phyloP scores from a whole-genome alignment of 2,797 vertebrate genomes.

The Xiphorhynchus erythropygius region DNA sequence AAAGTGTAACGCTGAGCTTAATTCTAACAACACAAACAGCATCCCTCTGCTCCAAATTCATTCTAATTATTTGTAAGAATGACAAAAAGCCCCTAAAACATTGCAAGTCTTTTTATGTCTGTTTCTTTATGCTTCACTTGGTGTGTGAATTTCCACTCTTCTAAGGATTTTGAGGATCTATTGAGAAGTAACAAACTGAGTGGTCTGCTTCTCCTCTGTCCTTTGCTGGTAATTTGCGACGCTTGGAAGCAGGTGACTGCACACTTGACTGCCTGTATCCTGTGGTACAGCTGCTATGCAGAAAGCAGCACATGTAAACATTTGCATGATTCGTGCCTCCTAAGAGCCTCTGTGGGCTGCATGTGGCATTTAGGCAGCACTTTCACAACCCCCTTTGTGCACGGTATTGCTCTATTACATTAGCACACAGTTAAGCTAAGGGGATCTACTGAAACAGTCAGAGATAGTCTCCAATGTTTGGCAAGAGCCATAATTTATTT shows the following conservation, averaged over 20 bases:
- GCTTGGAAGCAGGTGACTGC: conserved; percentile 48
- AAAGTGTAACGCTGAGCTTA: not conserved
- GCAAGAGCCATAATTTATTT: not conserved
- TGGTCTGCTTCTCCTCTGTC: not conserved
- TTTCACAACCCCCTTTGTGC: conserved; percentile 30
- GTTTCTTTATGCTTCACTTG: not conserved
- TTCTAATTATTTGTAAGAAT: not conserved
- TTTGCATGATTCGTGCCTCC: conserved; percentile 35
- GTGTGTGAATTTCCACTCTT: not conserved
- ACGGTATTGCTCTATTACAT: not conserved
- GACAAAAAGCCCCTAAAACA: not conserved
- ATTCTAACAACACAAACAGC: not conserved
- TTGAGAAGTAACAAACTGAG: not conserved
- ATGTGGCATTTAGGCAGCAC: conserved; percentile 33
- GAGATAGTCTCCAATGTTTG: not conserved
- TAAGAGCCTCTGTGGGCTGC: not conserved
- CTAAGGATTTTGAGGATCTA: not conserved
- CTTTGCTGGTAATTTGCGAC: not conserved
- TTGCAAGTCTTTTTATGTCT: not conserved
- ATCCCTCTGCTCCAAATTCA: not conserved
- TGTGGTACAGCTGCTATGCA: conserved; percentile 49
- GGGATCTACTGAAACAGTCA: not conserved
- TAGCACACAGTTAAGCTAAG: not conserved
- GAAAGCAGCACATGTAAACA: conserved; percentile 39
- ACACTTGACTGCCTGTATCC: conserved; percentile 39